Evolutionary conservation across 2,797 vertebrate genomes (phyloP), one percentile per base, ranked within the genome.

Genomic region (Ceyx erithaca): DNA sequence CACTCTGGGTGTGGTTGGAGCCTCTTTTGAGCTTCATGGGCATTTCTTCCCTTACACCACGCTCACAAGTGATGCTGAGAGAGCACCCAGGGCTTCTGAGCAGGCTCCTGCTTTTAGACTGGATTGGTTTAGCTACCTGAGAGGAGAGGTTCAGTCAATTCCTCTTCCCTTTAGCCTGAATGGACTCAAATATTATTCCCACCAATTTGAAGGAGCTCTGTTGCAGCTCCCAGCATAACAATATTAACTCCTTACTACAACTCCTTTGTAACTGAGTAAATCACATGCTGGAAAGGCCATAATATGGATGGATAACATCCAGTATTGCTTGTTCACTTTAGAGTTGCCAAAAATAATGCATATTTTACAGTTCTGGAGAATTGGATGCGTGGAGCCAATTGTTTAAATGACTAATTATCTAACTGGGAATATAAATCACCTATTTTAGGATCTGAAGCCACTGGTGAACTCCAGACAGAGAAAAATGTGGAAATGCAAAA

Each of bases 311-410:
- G 51, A 70, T 66, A 79, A 20, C 43, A 57, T n/a, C 58, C 43
- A 80, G 51, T 15, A 85, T 73, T 89, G 46, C 46, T 26, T 58
- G 43, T 51, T 80, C 81, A 76, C 80, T 92, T 92, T 82, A 67
- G 30, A 87, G 58, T 23, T 93, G 54, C 43, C 58, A 57, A 91
- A 93, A 68, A 58, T 58, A 92, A 31, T 45, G 4, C 23, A 35
- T 72, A 66, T 85, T 91, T 96, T 85, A 68, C 49, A 80, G 8
- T 77, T 92, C 40, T 45, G 52, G 37, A 61, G 73, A 92, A 55
- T 23, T 55, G 30, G 70, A 40, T 51, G 25, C 40, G 59, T 18
- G 75, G 46, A 79, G 79, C 25, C 30, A 68, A 80, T 89, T 85
- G 87, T 68, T 90, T 78, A 85, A 90, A 92, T 71, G 2, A 58